phyloP scores from a whole-genome alignment of 2,797 vertebrate genomes.

The Agapornis canus region DNA sequence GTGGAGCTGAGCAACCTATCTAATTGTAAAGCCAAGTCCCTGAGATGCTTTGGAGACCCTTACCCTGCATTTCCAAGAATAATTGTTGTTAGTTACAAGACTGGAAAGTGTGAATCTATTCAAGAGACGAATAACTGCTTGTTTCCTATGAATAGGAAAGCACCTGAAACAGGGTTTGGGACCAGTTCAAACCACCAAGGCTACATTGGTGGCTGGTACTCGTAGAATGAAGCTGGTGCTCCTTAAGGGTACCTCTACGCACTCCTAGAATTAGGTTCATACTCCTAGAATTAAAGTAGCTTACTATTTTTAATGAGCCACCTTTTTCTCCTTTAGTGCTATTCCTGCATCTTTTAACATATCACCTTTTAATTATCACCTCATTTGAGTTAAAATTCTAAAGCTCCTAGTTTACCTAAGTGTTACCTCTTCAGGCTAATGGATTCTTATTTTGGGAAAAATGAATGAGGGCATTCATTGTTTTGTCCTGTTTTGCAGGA shows the following conservation, averaged over 20 bases:
- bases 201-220: background rate
- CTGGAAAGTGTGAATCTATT: background rate
- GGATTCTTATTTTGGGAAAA: background rate
- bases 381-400: background rate
- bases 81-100: background rate
- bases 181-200: background rate
- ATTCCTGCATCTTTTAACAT: background rate
- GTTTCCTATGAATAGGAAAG: background rate
- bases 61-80: background rate
- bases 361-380: background rate
- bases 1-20: background rate
- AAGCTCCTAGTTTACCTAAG: background rate
- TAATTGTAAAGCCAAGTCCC: background rate
- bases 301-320: background rate
- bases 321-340: background rate
- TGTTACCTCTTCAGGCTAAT: background rate
- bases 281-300: background rate
- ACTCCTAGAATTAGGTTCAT: background rate
- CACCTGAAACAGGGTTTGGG: background rate
- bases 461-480: background rate
- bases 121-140: background rate
- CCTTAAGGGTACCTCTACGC: background rate
- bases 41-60: background rate
- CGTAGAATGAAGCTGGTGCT: background rate
- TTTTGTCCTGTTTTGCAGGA: background rate